A percentile compares a stretch with the other conserved stretches of the same genome.
phyloP scores from a whole-genome alignment of 2,113 vertebrate genomes.

The Myanophis thanlyinensis region DNA sequence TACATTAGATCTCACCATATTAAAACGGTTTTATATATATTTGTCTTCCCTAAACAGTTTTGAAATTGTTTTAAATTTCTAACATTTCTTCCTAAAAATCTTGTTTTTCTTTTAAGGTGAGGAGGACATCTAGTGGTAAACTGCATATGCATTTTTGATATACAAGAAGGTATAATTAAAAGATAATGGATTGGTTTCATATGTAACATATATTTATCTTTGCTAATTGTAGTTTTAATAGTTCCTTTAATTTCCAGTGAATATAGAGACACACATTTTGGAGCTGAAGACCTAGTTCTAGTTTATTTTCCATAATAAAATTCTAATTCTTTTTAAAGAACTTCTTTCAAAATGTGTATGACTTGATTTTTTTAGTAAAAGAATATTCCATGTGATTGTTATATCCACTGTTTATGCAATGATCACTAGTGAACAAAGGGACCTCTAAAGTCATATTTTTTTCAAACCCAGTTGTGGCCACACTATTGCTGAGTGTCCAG shows the following conservation, averaged over 20 bases:
- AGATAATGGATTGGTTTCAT: neutral
- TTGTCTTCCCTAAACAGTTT: slow-evolving; percentile 28
- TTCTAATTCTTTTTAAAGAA: neutral
- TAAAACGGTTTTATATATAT: slow-evolving; percentile 15
- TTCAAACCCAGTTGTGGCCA: neutral
- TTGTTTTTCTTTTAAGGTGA: slow-evolving; percentile 28
- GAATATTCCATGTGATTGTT: neutral
- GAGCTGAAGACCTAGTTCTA: neutral
- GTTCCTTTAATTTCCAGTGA: neutral
- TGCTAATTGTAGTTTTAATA: neutral
- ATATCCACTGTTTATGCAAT: neutral
- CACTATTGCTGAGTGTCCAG: neutral
- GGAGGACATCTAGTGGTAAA: slow-evolving; percentile 60
- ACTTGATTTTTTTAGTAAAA: neutral
- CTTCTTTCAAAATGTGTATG: neutral
- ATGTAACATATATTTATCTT: neutral
- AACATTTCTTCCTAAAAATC: accelerated
- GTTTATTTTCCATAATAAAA: neutral
- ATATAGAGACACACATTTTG: neutral
- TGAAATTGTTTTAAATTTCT: neutral
- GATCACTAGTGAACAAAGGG: neutral
- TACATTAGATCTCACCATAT: slow-evolving; percentile 17
- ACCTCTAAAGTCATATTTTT: neutral
- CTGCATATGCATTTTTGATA: neutral
- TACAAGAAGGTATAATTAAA: neutral